phyloP scores from a whole-genome alignment of 2,113 vertebrate species.

The Alosa alosa region DNA sequence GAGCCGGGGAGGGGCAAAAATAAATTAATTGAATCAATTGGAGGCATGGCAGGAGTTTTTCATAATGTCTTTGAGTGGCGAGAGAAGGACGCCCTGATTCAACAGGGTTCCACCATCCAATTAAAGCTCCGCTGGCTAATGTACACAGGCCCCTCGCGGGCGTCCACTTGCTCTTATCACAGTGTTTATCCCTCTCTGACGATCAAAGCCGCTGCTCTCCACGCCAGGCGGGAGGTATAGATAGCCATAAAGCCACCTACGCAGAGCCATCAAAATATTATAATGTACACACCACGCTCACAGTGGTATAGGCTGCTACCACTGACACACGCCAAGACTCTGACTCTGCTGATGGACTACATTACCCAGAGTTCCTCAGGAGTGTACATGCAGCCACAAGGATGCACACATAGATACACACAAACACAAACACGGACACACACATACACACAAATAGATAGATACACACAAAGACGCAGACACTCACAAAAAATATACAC shows the following conservation, averaged over 20 bases:
- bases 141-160: constrained; percentile 56
- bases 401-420: background rate
- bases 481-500: background rate
- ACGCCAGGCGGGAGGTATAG: constrained; percentile 69
- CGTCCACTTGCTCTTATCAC: constrained; percentile 65
- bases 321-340: background rate
- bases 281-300: constrained; percentile 62
- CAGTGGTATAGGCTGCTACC: background rate
- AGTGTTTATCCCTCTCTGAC: constrained; percentile 68
- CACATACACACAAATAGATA: background rate
- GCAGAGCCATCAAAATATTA: constrained; percentile 67
- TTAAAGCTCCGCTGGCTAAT: constrained; percentile 69
- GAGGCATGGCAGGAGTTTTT: constrained; percentile 67
- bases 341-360: constrained; percentile 23
- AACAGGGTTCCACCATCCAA: constrained; percentile 74
- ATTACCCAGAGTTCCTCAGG: constrained; percentile 40
- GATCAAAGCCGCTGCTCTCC: constrained; percentile 71
- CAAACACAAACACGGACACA: background rate
- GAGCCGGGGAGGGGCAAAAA: constrained; percentile 46
- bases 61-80: constrained; percentile 63
- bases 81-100: constrained; percentile 61
- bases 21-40: constrained; percentile 72
- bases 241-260: constrained; percentile 57
- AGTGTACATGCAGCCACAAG: background rate
- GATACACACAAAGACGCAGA: background rate